Percentiles rank a stretch among this genome's conserved stretches.
Conservation (phyloP, 2,888 invertebrate species). For the Lithophane ornitopus region DNA sequence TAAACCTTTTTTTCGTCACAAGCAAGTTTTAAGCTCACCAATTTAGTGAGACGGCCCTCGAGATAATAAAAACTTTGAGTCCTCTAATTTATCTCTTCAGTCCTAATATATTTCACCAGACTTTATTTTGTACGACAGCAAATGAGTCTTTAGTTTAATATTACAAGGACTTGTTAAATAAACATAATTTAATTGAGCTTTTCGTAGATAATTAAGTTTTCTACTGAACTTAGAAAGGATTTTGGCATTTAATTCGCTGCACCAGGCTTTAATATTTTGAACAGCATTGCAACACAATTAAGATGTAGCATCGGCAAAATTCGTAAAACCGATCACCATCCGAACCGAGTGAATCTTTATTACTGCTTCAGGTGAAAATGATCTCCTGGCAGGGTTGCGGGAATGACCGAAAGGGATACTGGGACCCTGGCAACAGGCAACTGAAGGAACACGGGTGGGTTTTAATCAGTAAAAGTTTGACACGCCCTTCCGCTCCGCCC, state of each 20-base stretch:
- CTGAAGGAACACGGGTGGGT: too few relatives aligned
- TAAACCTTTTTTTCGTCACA: neutral
- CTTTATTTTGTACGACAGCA: slow-evolving; percentile 8
- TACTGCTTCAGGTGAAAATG: too few relatives aligned
- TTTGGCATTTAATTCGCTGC: neutral
- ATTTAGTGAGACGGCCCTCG: slow-evolving; percentile 2
- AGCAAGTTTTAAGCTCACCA: neutral
- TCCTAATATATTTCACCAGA: slow-evolving; percentile 1
- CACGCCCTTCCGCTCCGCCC: too few relatives aligned
- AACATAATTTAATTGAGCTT: neutral
- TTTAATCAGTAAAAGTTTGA: too few relatives aligned
- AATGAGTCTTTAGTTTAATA: slow-evolving; percentile 20
- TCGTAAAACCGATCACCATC: too few relatives aligned
- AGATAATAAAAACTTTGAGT: neutral
- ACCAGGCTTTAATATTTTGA: neutral
- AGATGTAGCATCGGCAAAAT: too few relatives aligned
- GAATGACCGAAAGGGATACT: too few relatives aligned
- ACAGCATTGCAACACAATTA: neutral
- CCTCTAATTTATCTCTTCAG: slow-evolving; percentile 8
- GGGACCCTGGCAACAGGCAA: too few relatives aligned
- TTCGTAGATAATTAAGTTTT: slow-evolving; percentile 13
- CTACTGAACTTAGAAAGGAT: neutral
- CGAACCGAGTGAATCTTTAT: too few relatives aligned
- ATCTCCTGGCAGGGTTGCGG: too few relatives aligned
- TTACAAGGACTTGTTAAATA: slow-evolving; percentile 7